Evolutionary conservation across 2,797 vertebrate genomes (phyloP), one percentile per base, ranked within the genome.

Genomic region (Megalops cyprinoides): DNA sequence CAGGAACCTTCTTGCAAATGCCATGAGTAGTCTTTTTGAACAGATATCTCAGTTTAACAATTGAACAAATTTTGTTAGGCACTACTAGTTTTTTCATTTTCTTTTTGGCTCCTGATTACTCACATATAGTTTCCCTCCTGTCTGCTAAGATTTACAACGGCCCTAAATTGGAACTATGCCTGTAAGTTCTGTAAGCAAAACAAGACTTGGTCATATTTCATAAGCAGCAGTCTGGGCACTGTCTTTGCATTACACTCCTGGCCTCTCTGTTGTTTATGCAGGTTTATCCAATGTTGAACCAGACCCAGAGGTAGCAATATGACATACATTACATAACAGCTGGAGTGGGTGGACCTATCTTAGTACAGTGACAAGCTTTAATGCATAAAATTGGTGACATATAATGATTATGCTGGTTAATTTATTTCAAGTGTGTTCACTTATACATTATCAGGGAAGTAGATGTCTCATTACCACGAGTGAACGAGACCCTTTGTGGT

Each of bases 241-340:
- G 42, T 62, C n/a, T 23, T 31, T 48, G 7, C 37, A 7, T n/a
- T 42, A 20, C 46, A 18, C 49, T 34, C 31, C 39, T 53, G 44
- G 42, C 46, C 79, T 46, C 39, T 42, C 42, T 74, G 31, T 20
- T 8, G 65, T 80, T 75, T 65, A 62, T 51, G 5, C 15, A 39
- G 20, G 28, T 37, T 25, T 12, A 34, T 28, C 37, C 46, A 10
- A 37, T 39, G 20, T 18, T n/a, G 39, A 44, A 44, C 51, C 18
- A 4, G 39, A 46, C 51, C 23, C 34, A 80, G 53, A 6, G 20
- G 20, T n/a, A 12, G 23, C 20, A 25, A 9, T 18, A 7, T 53
- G 18, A 37, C 73, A 48, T 23, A 23, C 28, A 51, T 49, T 9
- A 7, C n/a, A 74, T 39, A 46, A 28, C 44, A 48, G n/a, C n/a